Conservation (phyloP, 1,140 invertebrate species). For the Panonychus citri region DNA sequence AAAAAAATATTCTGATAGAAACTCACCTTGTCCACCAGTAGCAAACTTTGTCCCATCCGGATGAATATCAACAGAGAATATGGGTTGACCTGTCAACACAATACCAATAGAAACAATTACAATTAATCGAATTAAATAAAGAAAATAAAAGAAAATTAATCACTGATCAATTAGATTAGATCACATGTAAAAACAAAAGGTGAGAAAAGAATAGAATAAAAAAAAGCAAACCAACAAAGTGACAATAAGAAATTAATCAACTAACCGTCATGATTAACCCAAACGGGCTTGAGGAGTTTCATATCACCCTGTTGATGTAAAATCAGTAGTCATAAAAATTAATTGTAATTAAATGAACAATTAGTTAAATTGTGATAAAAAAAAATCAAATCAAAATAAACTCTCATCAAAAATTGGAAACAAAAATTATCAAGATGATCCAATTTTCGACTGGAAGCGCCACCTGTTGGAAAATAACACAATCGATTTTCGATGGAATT, state of each 20-base stretch:
- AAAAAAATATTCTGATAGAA: too few species aligned
- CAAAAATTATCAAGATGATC: too few species aligned
- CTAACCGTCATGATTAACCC: conserved; percentile 72
- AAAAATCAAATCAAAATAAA: too few species aligned
- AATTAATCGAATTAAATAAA: conserved; percentile 1
- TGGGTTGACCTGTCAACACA: conserved; percentile 52
- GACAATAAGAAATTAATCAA: conserved; percentile 11
- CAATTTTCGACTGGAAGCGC: too few species aligned
- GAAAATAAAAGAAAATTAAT: conserved; percentile 8
- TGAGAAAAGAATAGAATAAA: too few species aligned
- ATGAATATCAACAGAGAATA: conserved; percentile 92
- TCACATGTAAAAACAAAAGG: conserved; percentile 8
- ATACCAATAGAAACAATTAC: neutral
- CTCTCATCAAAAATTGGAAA: too few species aligned
- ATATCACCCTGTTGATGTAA: conserved; percentile 27
- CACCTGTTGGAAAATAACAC: too few species aligned
- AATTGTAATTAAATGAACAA: too few species aligned
- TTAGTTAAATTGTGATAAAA: too few species aligned
- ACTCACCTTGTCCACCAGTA: conserved; percentile 16
- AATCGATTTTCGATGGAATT: too few species aligned
- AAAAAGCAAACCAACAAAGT: neutral
- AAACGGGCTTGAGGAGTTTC: conserved; percentile 70
- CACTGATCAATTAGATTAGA: neutral
- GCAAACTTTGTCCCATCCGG: conserved; percentile 71
- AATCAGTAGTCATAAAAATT: too few species aligned